Base-by-base conservation (phyloP, 1,140 invertebrate genomes). In the Pristionchus pacificus region DNA sequence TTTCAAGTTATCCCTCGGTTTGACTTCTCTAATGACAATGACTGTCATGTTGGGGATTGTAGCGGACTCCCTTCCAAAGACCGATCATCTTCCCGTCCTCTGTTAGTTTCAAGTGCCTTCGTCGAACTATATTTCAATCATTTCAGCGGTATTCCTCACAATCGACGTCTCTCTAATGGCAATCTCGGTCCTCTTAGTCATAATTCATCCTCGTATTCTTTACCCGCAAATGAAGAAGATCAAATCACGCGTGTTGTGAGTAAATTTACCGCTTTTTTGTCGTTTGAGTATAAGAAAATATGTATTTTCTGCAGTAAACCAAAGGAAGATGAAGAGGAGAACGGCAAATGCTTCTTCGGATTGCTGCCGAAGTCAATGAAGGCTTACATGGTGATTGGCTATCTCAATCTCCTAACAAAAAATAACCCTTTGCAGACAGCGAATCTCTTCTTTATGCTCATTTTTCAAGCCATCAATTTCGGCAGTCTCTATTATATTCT, bases 11-110 rank as follows among this genome's bases (percentile, higher is more conserved):
- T 10, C 6, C 38, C 38, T 49, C 38, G 38, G 38, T 49, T 19
- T 49, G 38, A 49, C 38, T 49, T 49, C 38, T 49, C 38, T 49
- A 49, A 49, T 49, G 38, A 49, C 38, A 49, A 49, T 49, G 38
- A 49, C 38, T 49, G 38, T 49, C 19, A 49, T 49, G 38, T 49
- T 49, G 38, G 38, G 38, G 6, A 49, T 49, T 49, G 38, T 49
- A 19, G 38, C 38, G 6, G 38, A 49, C 38, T 49, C 38, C 19
- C 38, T 49, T 49, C 38, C 38, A 49, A 49, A 49, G 38, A 49
- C 38, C 6, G 19, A 49, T 49, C 38, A 49, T 19, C 6, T 49
- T 49, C 38, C 38, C 6, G 38, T 49, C 38, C 38, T 49, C 6
- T 49, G 38, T 49, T 6, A 49, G 38, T 49, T 49, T 49, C 6